These are phyloP conservation scores for Chaetophractus vellerosus DNA, from an alignment of 2,797 vertebrate species.

Conservation along the genomic window DNA sequence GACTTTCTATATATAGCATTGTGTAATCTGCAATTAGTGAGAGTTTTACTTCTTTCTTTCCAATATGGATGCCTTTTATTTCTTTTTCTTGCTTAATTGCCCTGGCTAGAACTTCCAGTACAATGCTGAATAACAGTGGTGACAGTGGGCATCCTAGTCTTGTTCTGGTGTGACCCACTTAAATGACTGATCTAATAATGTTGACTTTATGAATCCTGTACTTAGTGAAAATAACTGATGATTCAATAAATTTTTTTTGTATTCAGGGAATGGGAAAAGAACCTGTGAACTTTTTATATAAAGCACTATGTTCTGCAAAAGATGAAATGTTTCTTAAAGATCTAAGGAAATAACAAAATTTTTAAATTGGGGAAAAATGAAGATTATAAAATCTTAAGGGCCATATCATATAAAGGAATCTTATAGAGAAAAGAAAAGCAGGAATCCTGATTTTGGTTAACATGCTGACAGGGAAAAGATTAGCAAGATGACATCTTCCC, in stretches of 20 bases:
- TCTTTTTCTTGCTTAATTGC: no score
- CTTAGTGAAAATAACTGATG: conserved; percentile 71
- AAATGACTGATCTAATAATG: no score
- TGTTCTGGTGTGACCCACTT: no score
- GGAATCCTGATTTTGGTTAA: background rate
- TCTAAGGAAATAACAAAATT: conserved; percentile 57
- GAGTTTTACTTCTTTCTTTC: no score
- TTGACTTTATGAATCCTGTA: conserved; percentile 73
- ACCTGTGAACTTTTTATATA: conserved; percentile 78
- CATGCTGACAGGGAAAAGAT: background rate
- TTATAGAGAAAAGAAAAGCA: background rate
- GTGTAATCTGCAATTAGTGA: no score
- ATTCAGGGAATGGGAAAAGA: conserved; percentile 75
- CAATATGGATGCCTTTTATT: no score
- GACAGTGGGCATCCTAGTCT: no score
- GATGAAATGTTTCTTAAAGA: conserved; percentile 78
- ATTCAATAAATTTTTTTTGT: conserved; percentile 77
- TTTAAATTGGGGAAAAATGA: background rate
- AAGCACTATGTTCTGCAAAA: conserved; percentile 80
- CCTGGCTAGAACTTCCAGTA: no score
- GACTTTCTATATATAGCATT: no score
- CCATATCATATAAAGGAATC: background rate
- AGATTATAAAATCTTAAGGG: background rate
- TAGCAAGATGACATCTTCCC: background rate
- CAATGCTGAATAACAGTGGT: no score